Base-by-base conservation (phyloP, 1,140 invertebrate species). In the Ridgeia piscesae region DNA sequence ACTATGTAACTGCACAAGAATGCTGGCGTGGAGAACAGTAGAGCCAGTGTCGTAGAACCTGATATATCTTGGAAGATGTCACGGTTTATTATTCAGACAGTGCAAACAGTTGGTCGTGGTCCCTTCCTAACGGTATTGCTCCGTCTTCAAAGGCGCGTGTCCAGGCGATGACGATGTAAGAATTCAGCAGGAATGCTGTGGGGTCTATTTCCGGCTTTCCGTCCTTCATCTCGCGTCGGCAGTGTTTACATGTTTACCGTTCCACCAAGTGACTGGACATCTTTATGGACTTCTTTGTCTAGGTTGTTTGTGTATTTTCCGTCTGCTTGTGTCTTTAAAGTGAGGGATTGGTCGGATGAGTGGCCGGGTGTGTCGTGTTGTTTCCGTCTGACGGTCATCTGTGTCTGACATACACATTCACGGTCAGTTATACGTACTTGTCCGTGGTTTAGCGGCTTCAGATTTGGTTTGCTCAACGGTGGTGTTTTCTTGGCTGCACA, bases 201-300 rank as follows among this genome's bases (percentile, higher is more conserved):
- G 58, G 2, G 11, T 77, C 58, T 77, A 77, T 27, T 77, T 77
- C 58, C 17, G 27, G 14, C 58, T 77, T 77, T 77, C 17, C 58
- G 11, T 31, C 58, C 27, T 77, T 21, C 58, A 77, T 77, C 27
- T 27, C 58, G 27, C 27, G 58, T 77, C 58, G 17, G 58, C 58
- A 8, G 58, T 77, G 58, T 77, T 77, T 77, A 77, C 58, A 31
- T 77, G 58, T 77, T 77, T 77, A 77, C 27, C 2, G 11, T 77
- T 77, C 27, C 27, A 31, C 17, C 27, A 77, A 77, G 58, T 4
- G 27, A 77, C 17, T 77, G 58, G 58, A 21, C 58, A 77, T 77
- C 58, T 77, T 77, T 77, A 77, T 77, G 58, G 58, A 27, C 58
- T 77, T 77, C 58, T 77, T 77, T 77, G 58, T 77, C 58, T 77